Conservation (phyloP, 2,888 invertebrate species). For the Tiphia femorata region DNA sequence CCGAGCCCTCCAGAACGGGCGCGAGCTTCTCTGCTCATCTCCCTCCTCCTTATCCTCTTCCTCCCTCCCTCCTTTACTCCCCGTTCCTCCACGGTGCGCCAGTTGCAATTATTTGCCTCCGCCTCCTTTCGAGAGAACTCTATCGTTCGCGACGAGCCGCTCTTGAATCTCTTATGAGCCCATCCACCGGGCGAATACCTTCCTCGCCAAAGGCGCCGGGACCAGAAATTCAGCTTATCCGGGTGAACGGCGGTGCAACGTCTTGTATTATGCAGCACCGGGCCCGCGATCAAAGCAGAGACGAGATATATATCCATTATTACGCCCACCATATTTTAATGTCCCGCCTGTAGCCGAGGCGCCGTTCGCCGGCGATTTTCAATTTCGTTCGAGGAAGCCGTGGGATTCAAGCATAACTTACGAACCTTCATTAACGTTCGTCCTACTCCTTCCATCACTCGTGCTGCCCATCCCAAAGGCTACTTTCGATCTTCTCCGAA, state of each 20-base stretch:
- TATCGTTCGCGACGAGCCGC: constrained; percentile 34
- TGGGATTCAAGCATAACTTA: background rate
- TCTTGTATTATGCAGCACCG: constrained; percentile 18
- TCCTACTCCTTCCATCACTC: too few species aligned
- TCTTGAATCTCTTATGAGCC: constrained; percentile 37
- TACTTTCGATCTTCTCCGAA: too few species aligned
- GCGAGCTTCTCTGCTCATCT: background rate
- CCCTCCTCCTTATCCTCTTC: background rate
- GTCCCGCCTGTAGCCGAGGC: too few species aligned
- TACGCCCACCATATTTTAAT: too few species aligned
- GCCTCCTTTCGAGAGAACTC: constrained; percentile 34
- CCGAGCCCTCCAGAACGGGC: constrained; percentile 12
- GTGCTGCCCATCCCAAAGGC: too few species aligned
- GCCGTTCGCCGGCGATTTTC: too few species aligned
- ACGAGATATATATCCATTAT: too few species aligned
- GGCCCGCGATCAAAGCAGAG: too few species aligned
- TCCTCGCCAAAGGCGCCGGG: constrained; percentile 29
- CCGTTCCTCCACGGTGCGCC: constrained; percentile 29
- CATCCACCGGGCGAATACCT: constrained; percentile 32
- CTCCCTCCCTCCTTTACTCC: background rate
- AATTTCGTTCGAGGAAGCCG: background rate
- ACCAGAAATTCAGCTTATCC: constrained; percentile 34
- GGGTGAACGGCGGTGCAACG: constrained; percentile 25
- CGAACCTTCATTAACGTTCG: too few species aligned
- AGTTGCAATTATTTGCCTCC: constrained; percentile 46